Conservation (phyloP, 2,113 vertebrate genomes). For the Gasterosteus aculeatus region DNA sequence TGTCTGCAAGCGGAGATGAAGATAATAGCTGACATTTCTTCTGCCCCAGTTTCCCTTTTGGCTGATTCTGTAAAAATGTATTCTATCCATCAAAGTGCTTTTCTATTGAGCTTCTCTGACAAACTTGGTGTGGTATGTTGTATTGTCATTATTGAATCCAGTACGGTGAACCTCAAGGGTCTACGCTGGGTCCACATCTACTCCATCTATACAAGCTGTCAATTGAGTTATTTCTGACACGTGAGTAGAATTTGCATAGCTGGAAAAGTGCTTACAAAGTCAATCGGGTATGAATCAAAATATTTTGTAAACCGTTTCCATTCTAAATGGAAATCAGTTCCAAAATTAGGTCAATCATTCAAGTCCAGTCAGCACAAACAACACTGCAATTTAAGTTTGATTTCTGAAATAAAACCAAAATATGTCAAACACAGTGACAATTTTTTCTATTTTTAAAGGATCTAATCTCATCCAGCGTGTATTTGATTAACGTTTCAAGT, state of each 20-base stretch:
- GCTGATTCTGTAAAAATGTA: constrained; percentile 18
- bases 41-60: constrained; percentile 2
- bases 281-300: background rate
- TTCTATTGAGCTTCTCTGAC: background rate
- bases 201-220: background rate
- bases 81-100: background rate
- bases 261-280: background rate
- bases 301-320: background rate
- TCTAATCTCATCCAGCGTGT: background rate
- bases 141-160: background rate
- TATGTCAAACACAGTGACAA: background rate
- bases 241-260: background rate
- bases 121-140: background rate
- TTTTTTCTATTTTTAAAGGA: background rate
- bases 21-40: constrained; percentile 45
- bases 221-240: background rate
- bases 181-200: background rate
- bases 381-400: background rate
- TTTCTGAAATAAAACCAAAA: background rate
- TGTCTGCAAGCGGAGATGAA: constrained; percentile 36
- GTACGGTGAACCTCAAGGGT: background rate
- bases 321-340: background rate
- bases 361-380: background rate
- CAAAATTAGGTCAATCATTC: background rate
- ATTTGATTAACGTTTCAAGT: background rate